These are phyloP conservation scores for Hirudinaria manillensis DNA, from an alignment of 2,888 invertebrate species.

Conservation along the genomic window DNA sequence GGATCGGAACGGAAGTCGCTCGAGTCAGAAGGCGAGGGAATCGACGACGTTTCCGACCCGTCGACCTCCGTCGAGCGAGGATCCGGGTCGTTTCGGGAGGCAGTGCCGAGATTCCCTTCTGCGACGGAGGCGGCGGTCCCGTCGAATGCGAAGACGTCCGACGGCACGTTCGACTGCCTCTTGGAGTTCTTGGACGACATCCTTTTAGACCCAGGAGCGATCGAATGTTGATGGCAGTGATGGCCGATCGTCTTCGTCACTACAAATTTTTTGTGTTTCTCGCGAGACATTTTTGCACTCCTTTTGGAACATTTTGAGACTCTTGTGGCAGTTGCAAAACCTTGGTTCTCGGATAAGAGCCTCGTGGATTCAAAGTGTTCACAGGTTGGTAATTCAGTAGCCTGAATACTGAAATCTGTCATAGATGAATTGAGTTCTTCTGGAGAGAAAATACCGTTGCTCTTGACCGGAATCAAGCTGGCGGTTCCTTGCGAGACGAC, in stretches of 20 bases:
- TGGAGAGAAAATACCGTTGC: not conserved
- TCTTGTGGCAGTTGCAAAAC: not conserved
- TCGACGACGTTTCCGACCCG: too few species aligned
- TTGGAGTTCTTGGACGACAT: not conserved
- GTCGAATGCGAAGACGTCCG: not conserved
- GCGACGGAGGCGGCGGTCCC: not conserved
- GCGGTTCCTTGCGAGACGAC: slow-evolving; percentile 34
- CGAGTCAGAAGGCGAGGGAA: too few species aligned
- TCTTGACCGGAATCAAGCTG: slow-evolving; percentile 29
- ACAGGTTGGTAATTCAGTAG: not conserved
- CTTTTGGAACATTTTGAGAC: too few species aligned
- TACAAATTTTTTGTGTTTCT: not conserved
- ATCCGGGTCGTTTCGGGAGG: too few species aligned
- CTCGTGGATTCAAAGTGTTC: not conserved
- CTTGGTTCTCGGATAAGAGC: not conserved
- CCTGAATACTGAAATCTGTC: not conserved
- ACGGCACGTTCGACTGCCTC: not conserved
- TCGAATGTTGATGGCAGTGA: not conserved
- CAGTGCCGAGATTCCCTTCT: not conserved
- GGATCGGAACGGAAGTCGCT: too few species aligned
- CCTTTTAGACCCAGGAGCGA: not conserved
- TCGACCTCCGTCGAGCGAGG: too few species aligned
- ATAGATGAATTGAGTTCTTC: not conserved
- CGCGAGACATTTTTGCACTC: not conserved
- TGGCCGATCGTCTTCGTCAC: not conserved